Evolutionary conservation across 2,888 invertebrate genomes (phyloP).

Genomic region (Vesta saturnalis): DNA sequence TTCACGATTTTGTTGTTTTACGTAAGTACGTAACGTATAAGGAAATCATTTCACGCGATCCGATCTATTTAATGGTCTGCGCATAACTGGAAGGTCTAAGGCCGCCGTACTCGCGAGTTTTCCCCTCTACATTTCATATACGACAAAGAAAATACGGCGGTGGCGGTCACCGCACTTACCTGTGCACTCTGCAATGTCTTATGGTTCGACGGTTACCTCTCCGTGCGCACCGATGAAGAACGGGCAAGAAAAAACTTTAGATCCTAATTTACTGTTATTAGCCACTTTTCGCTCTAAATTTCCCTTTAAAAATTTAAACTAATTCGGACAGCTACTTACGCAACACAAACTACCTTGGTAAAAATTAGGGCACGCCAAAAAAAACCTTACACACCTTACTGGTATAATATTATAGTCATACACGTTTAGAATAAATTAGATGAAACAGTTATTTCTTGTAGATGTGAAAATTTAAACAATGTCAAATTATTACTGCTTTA

Average conservation of each 20-base stretch:
- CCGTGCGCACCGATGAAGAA: conserved; percentile 30
- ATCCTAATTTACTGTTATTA: conserved; percentile 6
- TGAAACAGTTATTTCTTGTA: not conserved
- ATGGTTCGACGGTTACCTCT: conserved; percentile 43
- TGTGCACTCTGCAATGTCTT: conserved; percentile 38
- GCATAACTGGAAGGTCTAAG: conserved; percentile 44
- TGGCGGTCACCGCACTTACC: conserved; percentile 45
- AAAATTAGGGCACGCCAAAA: not conserved
- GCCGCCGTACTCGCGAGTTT: conserved; percentile 38
- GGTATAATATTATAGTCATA: too few species aligned
- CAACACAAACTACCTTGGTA: not conserved
- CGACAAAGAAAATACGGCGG: conserved; percentile 37
- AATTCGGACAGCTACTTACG: too few species aligned
- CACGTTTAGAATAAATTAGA: not conserved
- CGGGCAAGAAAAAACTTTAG: not conserved
- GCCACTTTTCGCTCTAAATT: not conserved
- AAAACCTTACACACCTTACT: too few species aligned
- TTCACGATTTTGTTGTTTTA: conserved; percentile 26
- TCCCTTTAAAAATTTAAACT: not conserved
- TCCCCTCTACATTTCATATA: conserved; percentile 36
- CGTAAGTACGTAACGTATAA: conserved; percentile 20
- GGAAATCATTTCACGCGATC: conserved; percentile 30
- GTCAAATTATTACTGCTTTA: not conserved
- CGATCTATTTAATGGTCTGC: conserved; percentile 38
- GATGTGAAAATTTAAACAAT: not conserved